Percentiles rank a stretch among this genome's conserved stretches.
Evolutionary conservation across 2,888 invertebrate genomes (phyloP).

Genomic region (Aleiodes leptofemur): DNA sequence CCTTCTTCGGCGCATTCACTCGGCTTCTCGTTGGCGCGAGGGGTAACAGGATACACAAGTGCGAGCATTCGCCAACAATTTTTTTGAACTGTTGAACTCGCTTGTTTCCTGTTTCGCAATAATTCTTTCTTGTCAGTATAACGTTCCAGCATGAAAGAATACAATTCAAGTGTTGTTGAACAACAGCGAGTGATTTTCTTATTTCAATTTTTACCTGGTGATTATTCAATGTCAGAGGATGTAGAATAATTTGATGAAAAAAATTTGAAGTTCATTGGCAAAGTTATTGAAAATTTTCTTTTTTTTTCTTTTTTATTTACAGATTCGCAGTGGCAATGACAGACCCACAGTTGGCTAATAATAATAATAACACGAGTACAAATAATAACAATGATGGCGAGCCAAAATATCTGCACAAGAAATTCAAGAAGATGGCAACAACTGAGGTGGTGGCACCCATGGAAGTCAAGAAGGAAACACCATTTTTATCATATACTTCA

Average conservation of each 20-base stretch:
- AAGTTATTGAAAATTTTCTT: too few relatives aligned
- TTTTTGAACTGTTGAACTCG: conserved; percentile 64
- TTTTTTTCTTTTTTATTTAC: conserved; percentile 41
- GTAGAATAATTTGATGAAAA: too few relatives aligned
- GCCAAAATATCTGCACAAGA: conserved; percentile 92
- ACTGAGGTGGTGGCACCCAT: conserved; percentile 68
- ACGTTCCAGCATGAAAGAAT: conserved; percentile 54
- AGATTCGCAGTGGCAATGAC: conserved; percentile 72
- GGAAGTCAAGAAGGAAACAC: conserved; percentile 64
- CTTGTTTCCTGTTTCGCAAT: conserved; percentile 64
- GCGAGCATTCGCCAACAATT: conserved; percentile 52
- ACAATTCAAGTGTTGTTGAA: conserved; percentile 22
- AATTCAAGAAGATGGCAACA: conserved; percentile 92
- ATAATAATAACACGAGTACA: conserved; percentile 56
- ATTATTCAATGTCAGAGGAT: too few relatives aligned
- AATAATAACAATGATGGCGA: conserved; percentile 73
- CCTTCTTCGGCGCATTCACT: background rate
- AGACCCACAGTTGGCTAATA: conserved; percentile 71
- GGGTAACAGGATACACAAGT: conserved; percentile 23
- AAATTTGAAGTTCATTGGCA: too few relatives aligned
- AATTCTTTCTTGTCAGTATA: conserved; percentile 52
- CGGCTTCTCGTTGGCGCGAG: background rate
- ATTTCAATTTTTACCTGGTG: too few relatives aligned
- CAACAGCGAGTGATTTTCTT: too few relatives aligned
- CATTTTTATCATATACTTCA: conserved; percentile 20